Evolutionary conservation across 1,140 invertebrate genomes (phyloP).

Genomic region (Drosophila punjabiensis): DNA sequence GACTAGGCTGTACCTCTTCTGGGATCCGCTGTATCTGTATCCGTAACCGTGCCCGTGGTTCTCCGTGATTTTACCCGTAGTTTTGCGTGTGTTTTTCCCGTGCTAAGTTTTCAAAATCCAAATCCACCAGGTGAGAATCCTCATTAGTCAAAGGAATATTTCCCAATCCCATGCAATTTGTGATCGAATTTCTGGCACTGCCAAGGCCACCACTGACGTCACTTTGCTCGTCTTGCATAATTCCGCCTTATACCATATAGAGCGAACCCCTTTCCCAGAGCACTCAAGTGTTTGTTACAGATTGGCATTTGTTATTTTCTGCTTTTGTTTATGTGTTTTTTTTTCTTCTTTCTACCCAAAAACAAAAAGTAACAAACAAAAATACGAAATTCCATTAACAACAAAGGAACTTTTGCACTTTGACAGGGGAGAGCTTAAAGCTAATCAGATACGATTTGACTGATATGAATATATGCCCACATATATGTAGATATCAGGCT

Average conservation of each 20-base stretch:
- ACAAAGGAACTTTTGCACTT: slow-evolving; percentile 59
- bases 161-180: slow-evolving; percentile 19
- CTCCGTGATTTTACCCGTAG: slow-evolving; percentile 16
- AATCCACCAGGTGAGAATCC: slow-evolving; percentile 28
- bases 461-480: slow-evolving; percentile 39
- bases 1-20: slow-evolving; percentile 79
- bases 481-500: slow-evolving; percentile 6
- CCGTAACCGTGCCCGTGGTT: slow-evolving; percentile 14
- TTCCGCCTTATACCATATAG: slow-evolving; percentile 45
- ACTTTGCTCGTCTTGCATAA: slow-evolving; percentile 61
- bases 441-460: slow-evolving; percentile 64
- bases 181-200: slow-evolving; percentile 21
- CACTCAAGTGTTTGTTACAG: slow-evolving; percentile 37
- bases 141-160: slow-evolving; percentile 7
- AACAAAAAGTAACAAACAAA: slow-evolving; percentile 26
- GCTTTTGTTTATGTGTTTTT: slow-evolving; percentile 18
- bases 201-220: slow-evolving; percentile 68
- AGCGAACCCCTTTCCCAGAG: slow-evolving; percentile 7
- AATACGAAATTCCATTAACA: slow-evolving; percentile 45
- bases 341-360: slow-evolving; percentile 4
- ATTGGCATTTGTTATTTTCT: slow-evolving; percentile 13
- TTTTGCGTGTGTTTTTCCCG: slow-evolving; percentile 16
- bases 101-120: slow-evolving; percentile 15
- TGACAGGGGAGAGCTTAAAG: slow-evolving; percentile 60
- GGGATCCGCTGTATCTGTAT: slow-evolving; percentile 31